Conservation (phyloP, 2,797 vertebrate genomes). For the Enteromius anoplus region DNA sequence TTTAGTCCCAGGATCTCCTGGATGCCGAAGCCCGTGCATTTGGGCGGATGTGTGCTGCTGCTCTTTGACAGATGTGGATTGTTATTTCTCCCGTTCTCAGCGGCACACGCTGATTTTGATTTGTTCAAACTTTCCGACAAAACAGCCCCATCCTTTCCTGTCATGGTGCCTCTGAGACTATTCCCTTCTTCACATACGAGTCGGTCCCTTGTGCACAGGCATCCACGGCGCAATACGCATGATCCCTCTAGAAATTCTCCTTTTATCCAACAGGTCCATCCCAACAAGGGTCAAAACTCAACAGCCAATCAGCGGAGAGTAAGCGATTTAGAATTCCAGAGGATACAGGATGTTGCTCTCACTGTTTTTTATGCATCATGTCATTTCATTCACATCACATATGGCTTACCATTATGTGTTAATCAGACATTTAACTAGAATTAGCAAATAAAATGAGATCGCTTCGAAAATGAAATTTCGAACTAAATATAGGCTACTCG, state of each 20-base stretch:
- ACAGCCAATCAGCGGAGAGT: slow-evolving; percentile 94
- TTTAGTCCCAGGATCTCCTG: slow-evolving; percentile 97
- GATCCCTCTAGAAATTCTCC: slow-evolving; percentile 89
- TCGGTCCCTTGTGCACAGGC: slow-evolving; percentile 90
- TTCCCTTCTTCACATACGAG: slow-evolving; percentile 64
- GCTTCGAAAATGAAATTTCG: neutral
- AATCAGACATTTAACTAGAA: slow-evolving; percentile 18
- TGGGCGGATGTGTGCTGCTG: slow-evolving; percentile 75
- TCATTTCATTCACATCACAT: slow-evolving; percentile 32
- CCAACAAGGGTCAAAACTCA: slow-evolving; percentile 87
- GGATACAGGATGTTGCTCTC: slow-evolving; percentile 69
- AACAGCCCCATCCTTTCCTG: slow-evolving; percentile 89
- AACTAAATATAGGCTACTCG: neutral
- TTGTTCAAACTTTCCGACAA: slow-evolving; percentile 83
- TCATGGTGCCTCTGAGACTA: slow-evolving; percentile 79
- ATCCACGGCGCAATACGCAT: slow-evolving; percentile 83
- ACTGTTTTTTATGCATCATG: slow-evolving; percentile 47
- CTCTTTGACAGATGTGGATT: slow-evolving; percentile 72
- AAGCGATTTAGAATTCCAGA: slow-evolving; percentile 86
- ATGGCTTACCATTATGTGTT: slow-evolving; percentile 2
- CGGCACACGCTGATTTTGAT: slow-evolving; percentile 74
- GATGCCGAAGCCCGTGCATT: slow-evolving; percentile 97
- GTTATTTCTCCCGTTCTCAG: slow-evolving; percentile 69
- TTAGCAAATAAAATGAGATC: neutral
- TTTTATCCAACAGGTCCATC: slow-evolving; percentile 98